Evolutionary conservation across 2,888 invertebrate genomes (phyloP), one percentile per base, ranked within the genome.

Genomic region (Pheosia tremula): DNA sequence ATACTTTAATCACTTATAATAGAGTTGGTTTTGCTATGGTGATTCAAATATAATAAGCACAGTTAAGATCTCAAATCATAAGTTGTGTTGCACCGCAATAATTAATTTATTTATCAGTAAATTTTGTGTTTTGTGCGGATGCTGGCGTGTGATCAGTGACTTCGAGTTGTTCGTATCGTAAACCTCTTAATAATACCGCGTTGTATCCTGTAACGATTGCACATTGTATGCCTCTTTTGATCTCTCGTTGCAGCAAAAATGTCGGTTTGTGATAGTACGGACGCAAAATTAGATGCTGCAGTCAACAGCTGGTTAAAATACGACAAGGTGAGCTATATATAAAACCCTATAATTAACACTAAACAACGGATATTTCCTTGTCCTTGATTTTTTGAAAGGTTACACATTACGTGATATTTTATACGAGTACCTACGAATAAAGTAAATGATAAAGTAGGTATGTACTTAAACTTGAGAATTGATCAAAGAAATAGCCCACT

Each of bases 221-320:
- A 37, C 7, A 37, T 37, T 37, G 53, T 24, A 4, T 50, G n/a
- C 13, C 7, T 0, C 11, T n/a, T 43, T 9, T 49, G 11, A n/a
- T n/a, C 13, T 36, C 7, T 3, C 38, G 37, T 53, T 24, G 6
- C 6, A 24, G 10, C 11, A 8, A 79, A 69, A 75, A 88, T 87
- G 85, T 66, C 80, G 59, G 59, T 71, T 53, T 84, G 84, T 68
- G 85, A 89, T 5, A 95, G 95, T 68, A 95, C 95, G 58, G 92
- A 95, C 77, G 61, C 74, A 41, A 92, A 94, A 72, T 86, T 97
- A 62, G 95, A 97, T 84, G 83, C 88, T 11, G 96, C 96, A 84
- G 95, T 97, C 11, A 88, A 94, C 13, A 95, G 96, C 74, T 98
- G 97, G 97, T 82, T 97, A 5, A 84, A 91, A 68, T 96, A 96